Conservation (phyloP, 2,888 invertebrate genomes). For the Acrocyrtus sp. region DNA sequence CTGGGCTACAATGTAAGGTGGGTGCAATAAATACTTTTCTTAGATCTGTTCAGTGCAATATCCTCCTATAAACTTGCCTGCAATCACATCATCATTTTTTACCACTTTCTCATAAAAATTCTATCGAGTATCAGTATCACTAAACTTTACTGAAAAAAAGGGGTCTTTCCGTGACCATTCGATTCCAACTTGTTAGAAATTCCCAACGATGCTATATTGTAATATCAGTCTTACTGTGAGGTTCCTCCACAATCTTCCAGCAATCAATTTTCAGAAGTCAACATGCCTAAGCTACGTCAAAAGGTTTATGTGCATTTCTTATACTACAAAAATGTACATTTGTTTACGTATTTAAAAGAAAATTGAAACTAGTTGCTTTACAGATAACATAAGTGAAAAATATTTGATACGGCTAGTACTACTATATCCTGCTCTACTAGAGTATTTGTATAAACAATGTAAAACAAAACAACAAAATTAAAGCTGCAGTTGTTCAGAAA, state of each 20-base stretch:
- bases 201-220: neutral
- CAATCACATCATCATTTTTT: neutral
- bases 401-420: too few relatives aligned
- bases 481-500: constrained; percentile 36
- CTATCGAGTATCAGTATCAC: too few relatives aligned
- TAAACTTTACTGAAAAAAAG: too few relatives aligned
- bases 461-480: constrained; percentile 22
- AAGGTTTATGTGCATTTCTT: neutral
- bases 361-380: too few relatives aligned
- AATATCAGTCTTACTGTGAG: neutral
- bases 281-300: neutral
- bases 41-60: constrained; percentile 28
- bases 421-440: too few relatives aligned
- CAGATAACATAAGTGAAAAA: too few relatives aligned
- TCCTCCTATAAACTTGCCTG: neutral
- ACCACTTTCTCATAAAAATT: neutral
- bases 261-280: too few relatives aligned
- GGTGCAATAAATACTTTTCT: constrained; percentile 32
- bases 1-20: too few relatives aligned
- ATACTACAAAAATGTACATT: neutral
- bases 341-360: too few relatives aligned
- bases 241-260: neutral
- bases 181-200: neutral
- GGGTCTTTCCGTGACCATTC: too few relatives aligned
- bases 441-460: too few relatives aligned